Base-by-base conservation (phyloP, 2,797 vertebrate genomes). In the Scomberomorus guttatus region DNA sequence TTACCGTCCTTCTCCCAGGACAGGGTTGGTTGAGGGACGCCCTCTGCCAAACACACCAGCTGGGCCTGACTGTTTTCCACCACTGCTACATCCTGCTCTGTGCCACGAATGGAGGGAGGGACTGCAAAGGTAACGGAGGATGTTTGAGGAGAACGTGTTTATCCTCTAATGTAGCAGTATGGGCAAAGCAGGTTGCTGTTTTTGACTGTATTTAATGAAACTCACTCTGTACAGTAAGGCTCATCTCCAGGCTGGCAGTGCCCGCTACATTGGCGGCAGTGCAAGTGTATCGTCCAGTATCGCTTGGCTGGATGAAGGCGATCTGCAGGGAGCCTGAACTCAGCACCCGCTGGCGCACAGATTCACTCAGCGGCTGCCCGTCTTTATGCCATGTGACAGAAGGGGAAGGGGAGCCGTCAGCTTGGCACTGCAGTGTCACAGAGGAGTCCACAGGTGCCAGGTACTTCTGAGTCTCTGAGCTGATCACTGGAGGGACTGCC, bases 401-500 rank as follows among this genome's bases (percentile, higher is more conserved):
- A 1, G 98, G 98, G 0, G 81, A 70, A 1, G 98, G 98, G 56
- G 94, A 93, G 68, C 98, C 98, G 0, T 95, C 92, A 0, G 95
- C 88, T 42, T 96, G 94, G 75, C 98, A 99, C 0, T 92, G 92
- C 13, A 99, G 93, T 0, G 87, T 96, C 79, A 96, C 89, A 11
- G 98, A 96, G 15, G 96, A 96, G 89, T 99, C 98, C 87, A 97
- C 82, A 0, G 93, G 81, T 52, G 92, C 93, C 10, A 94, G n/a
- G 3, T 98, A 96, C 14, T 91, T 92, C 72, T 90, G 90, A 2
- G 75, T 80, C 2, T 93, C 94, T 51, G 96, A 87, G 71, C 62
- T 95, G 87, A 99, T 97, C 77, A 90, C 81, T n/a, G 98, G 98
- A 80, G 98, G 97, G 24, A 99, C 98, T 99, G 88, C 5, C 66